Base-by-base conservation (phyloP, 2,113 vertebrate species). In the Toxotes chatareus region DNA sequence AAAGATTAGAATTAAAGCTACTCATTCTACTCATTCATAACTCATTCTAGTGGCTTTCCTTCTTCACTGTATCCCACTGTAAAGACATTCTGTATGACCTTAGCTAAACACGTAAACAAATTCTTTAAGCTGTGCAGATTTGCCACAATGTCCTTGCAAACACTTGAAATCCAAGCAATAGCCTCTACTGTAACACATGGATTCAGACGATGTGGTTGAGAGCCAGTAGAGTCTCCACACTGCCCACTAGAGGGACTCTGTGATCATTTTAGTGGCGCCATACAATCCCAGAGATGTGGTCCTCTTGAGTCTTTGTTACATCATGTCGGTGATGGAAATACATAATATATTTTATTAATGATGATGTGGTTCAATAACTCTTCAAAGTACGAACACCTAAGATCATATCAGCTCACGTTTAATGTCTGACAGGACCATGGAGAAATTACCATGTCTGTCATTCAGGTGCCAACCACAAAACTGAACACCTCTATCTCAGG, bases 271-370 rank as follows among this genome's bases (percentile, higher is more conserved):
- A 42, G 32, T 61, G 7, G 21, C 46, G 65, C 7, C 8, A 3
- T 7, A 53, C 14, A 16, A 31, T 78, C 78, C 51, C 61, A 66
- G 66, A 66, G 53, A 86, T 67, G 42, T 55, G 40, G 66, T 64
- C 85, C 80, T 86, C 86, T 88, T 73, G 83, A 85, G 89, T 80
- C 91, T 91, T 89, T 90, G 88, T 91, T 91, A 87, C 85, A 87
- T 88, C 82, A 91, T 88, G 89, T 78, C 56, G 1, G 46, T 82
- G 80, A 91, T 89, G 82, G 75, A 80, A 81, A 78, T 6, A 73
- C 19, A 82, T 73, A 85, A 21, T 72, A 42, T 86, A 77, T 82
- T 88, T 91, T 85, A 85, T 86, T 87, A 66, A 89, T 86, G 68
- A 68, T 38, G 44, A n/a, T 57, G 74, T 7, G 1, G 67, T 62